Evolutionary conservation across 1,140 invertebrate species (phyloP).

Genomic region (Drosophila paulistorum): DNA sequence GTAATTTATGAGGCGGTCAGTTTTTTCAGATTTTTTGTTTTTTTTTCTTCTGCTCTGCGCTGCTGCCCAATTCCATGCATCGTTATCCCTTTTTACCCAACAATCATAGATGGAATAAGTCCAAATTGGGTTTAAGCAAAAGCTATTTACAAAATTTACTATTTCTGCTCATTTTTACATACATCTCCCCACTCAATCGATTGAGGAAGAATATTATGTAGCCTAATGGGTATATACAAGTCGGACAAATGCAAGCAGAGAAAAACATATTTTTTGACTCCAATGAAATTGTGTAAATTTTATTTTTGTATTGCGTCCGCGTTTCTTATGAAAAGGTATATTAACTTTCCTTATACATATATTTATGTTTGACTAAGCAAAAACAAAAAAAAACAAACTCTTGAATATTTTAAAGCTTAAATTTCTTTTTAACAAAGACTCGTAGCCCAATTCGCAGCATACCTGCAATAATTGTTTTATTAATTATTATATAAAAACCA

Average conservation of each 20-base stretch:
- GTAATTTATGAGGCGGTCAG: slow-evolving; percentile 76
- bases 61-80: slow-evolving; percentile 9
- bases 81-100: slow-evolving; percentile 10
- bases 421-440: no score
- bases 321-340: slow-evolving; percentile 41
- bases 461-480: no score
- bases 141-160: neutral
- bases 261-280: neutral
- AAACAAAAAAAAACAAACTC: no score
- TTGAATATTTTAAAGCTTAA: no score
- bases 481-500: no score
- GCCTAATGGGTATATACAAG: neutral
- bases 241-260: neutral
- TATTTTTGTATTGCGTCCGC: slow-evolving; percentile 31
- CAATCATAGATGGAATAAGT: neutral
- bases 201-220: neutral
- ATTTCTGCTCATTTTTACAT: neutral
- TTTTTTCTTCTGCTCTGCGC: slow-evolving; percentile 43
- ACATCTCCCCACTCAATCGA: neutral
- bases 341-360: slow-evolving; percentile 67
- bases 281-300: slow-evolving; percentile 30
- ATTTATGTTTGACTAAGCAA: slow-evolving; percentile 48
- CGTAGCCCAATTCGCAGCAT: no score
- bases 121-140: neutral
- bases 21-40: slow-evolving; percentile 55